A percentile compares a stretch with the other conserved stretches of the same genome.
Evolutionary conservation across 2,888 invertebrate species (phyloP).

Genomic region (Incurvaria masculella): DNA sequence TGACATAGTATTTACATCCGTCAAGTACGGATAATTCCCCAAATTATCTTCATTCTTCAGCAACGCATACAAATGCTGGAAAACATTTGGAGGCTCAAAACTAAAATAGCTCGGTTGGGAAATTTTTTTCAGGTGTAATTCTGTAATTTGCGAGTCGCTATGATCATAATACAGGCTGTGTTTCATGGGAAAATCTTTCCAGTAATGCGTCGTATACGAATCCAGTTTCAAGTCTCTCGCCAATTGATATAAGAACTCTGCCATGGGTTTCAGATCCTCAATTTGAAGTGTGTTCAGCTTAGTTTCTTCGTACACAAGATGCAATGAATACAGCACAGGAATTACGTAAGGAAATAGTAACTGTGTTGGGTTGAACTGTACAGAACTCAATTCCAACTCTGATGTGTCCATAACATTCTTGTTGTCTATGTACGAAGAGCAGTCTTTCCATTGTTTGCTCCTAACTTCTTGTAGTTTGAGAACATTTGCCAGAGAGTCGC

Average conservation of each 20-base stretch:
- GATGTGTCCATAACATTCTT: constrained; percentile 12
- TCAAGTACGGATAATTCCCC: constrained; percentile 67
- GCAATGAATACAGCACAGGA: constrained; percentile 74
- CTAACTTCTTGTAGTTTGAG: constrained; percentile 29
- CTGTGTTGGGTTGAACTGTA: constrained; percentile 60
- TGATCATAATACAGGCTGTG: constrained; percentile 41
- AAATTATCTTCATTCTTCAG: constrained; percentile 50
- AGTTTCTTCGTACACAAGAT: constrained; percentile 88
- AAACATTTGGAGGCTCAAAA: constrained; percentile 66
- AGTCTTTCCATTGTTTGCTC: constrained; percentile 11
- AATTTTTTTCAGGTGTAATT: constrained; percentile 56
- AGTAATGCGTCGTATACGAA: constrained; percentile 75
- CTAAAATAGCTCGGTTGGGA: constrained; percentile 60
- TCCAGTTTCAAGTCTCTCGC: constrained; percentile 71
- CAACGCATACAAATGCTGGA: constrained; percentile 65
- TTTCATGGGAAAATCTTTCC: constrained; percentile 75
- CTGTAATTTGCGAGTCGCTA: constrained; percentile 50
- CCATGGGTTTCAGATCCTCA: constrained; percentile 65
- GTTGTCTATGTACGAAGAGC: constrained; percentile 7
- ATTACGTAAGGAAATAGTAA: constrained; percentile 71
- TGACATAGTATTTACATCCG: constrained; percentile 68
- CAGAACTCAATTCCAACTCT: constrained; percentile 27
- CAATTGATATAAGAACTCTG: constrained; percentile 69
- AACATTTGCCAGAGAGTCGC: constrained; percentile 37
- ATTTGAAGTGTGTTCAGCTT: constrained; percentile 73